Evolutionary conservation across 2,888 invertebrate genomes (phyloP).

Genomic region (Acleris laterana): DNA sequence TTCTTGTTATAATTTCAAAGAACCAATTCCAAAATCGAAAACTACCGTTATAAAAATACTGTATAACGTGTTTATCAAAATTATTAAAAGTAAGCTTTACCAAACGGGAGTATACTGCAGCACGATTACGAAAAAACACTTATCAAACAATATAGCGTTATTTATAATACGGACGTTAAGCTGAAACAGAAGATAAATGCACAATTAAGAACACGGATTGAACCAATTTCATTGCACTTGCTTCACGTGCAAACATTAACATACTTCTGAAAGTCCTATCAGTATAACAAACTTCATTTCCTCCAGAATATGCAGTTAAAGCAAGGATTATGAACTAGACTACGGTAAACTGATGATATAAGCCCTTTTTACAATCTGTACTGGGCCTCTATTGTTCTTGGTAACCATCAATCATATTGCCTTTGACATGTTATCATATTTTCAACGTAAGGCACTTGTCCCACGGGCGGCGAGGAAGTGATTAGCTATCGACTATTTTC

Average conservation of each 20-base stretch:
- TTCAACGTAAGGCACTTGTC: too few species aligned
- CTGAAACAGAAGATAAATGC: constrained; percentile 14
- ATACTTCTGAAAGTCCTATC: neutral
- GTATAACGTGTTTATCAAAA: constrained; percentile 16
- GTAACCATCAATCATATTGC: too few species aligned
- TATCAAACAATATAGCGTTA: neutral
- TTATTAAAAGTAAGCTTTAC: neutral
- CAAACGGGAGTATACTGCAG: neutral
- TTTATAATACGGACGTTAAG: constrained; percentile 5
- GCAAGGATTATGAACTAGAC: too few species aligned
- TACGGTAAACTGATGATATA: too few species aligned
- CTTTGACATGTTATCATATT: too few species aligned
- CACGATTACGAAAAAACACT: neutral
- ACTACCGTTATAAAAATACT: constrained; percentile 13
- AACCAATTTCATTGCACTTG: neutral
- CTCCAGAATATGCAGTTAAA: too few species aligned
- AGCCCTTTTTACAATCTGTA: too few species aligned
- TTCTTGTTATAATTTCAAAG: constrained; percentile 6
- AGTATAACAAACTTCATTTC: too few species aligned
- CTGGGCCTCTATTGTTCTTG: too few species aligned
- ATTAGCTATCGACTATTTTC: too few species aligned
- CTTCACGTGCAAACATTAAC: neutral
- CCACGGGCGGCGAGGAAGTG: too few species aligned
- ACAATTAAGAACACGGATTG: neutral
- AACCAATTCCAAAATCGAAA: constrained; percentile 5